A percentile compares a stretch with the other conserved stretches of the same genome.
Evolutionary conservation across 2,113 vertebrate genomes (phyloP).

Genomic region (Cacatua alba): DNA sequence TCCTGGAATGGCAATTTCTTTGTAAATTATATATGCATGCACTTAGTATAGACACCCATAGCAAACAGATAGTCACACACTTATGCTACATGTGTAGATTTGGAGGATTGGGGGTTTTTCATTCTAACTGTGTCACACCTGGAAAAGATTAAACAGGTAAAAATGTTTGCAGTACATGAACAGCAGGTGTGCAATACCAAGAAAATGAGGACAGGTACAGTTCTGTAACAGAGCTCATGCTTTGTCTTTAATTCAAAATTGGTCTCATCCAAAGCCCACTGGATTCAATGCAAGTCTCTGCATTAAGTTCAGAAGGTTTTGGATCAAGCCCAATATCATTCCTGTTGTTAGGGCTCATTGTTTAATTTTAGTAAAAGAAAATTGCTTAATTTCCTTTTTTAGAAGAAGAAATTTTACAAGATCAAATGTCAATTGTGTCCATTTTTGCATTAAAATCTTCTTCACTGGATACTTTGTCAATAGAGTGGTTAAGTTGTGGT

Average conservation of each 20-base stretch:
- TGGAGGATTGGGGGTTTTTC: background rate
- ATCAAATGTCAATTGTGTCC: constrained; percentile 14
- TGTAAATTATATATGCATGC: background rate
- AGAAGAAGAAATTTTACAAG: background rate
- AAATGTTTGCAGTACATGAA: background rate
- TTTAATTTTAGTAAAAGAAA: constrained; percentile 52
- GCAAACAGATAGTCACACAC: background rate
- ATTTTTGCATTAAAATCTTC: constrained; percentile 24
- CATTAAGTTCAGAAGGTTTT: background rate
- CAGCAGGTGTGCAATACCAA: background rate
- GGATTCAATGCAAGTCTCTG: background rate
- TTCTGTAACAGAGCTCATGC: background rate
- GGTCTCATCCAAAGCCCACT: background rate
- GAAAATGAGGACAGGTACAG: background rate
- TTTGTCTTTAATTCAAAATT: background rate
- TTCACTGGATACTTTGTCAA: constrained; percentile 51
- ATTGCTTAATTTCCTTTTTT: constrained; percentile 29
- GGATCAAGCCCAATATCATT: background rate
- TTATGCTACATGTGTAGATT: background rate
- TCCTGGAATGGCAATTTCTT: background rate
- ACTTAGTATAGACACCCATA: background rate
- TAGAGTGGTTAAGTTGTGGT: background rate
- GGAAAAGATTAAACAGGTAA: background rate
- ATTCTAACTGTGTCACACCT: background rate
- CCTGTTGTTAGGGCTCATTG: background rate